Percentiles rank a stretch among this genome's conserved stretches.
Evolutionary conservation across 2,888 invertebrate genomes (phyloP).

Genomic region (Yponomeuta sedellus): DNA sequence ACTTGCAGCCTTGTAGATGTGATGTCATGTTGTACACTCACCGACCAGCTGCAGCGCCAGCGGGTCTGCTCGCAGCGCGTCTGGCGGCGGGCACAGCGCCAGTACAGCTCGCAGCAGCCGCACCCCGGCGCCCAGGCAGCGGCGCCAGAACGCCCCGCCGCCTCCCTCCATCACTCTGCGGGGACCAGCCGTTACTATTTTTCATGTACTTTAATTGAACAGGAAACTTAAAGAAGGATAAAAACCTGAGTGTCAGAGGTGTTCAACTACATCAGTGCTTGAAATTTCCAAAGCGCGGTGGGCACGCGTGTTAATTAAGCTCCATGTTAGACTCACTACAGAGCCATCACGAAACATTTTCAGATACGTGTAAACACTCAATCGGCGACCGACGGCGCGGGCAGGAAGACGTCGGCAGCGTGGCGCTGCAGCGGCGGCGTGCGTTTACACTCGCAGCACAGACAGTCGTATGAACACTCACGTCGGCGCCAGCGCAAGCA

Average conservation of each 20-base stretch:
- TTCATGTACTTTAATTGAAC: too few relatives aligned
- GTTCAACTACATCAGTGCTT: too few relatives aligned
- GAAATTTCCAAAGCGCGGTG: too few relatives aligned
- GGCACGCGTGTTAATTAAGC: too few relatives aligned
- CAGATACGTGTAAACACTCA: too few relatives aligned
- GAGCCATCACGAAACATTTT: too few relatives aligned
- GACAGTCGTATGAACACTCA: background rate
- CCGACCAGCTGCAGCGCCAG: constrained; percentile 59
- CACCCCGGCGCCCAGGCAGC: constrained; percentile 61
- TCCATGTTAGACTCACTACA: too few relatives aligned
- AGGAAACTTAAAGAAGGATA: too few relatives aligned
- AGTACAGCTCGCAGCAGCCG: constrained; percentile 59
- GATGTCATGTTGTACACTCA: too few relatives aligned
- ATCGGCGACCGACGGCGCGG: constrained; percentile 38
- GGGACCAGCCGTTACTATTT: too few relatives aligned
- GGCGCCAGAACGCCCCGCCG: constrained; percentile 59
- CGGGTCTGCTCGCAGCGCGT: constrained; percentile 44
- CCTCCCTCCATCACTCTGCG: constrained; percentile 51
- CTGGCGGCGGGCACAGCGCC: constrained; percentile 55
- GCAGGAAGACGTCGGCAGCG: background rate
- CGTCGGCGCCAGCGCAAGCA: constrained; percentile 86
- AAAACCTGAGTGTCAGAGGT: too few relatives aligned
- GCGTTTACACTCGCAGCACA: background rate
- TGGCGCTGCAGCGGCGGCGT: background rate
- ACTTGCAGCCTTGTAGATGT: too few relatives aligned